These are phyloP conservation scores for Archegozetes longisetosus DNA, from an alignment of 1,140 invertebrate species.

Conservation along the genomic window DNA sequence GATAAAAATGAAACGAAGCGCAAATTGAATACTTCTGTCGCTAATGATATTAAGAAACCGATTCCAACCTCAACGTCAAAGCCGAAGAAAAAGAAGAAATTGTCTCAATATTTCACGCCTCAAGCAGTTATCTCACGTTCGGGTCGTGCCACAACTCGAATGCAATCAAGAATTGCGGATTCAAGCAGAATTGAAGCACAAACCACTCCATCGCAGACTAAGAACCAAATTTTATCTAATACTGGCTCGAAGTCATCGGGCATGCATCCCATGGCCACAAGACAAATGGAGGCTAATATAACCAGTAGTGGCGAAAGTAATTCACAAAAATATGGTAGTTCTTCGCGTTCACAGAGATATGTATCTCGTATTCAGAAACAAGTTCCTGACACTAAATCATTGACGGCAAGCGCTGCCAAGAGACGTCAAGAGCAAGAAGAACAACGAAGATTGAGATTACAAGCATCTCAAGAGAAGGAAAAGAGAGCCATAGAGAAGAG, in stretches of 20 bases:
- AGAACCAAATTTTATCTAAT: not conserved
- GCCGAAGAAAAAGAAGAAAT: not conserved
- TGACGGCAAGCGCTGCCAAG: not conserved
- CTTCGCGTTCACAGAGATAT: not conserved
- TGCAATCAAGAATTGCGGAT: not conserved
- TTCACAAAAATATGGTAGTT: not conserved
- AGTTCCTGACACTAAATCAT: not conserved
- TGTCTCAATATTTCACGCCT: not conserved
- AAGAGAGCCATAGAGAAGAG: not conserved
- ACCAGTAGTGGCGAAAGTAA: not conserved
- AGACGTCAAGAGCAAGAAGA: not conserved
- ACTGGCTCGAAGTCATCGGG: not conserved
- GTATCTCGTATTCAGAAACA: not conserved
- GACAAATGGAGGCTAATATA: not conserved
- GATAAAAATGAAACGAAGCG: not conserved
- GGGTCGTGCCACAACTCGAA: not conserved
- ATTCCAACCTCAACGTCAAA: not conserved
- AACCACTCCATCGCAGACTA: not conserved
- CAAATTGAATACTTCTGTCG: not conserved
- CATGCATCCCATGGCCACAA: not conserved
- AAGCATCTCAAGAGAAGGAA: not conserved
- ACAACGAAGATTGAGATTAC: not conserved
- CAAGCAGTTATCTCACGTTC: not conserved
- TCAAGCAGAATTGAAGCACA: not conserved
- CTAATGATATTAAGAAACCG: not conserved